A percentile compares a stretch with the other conserved stretches of the same genome.
Evolutionary conservation across 1,140 invertebrate genomes (phyloP).

Genomic region (Lucilia cuprina): DNA sequence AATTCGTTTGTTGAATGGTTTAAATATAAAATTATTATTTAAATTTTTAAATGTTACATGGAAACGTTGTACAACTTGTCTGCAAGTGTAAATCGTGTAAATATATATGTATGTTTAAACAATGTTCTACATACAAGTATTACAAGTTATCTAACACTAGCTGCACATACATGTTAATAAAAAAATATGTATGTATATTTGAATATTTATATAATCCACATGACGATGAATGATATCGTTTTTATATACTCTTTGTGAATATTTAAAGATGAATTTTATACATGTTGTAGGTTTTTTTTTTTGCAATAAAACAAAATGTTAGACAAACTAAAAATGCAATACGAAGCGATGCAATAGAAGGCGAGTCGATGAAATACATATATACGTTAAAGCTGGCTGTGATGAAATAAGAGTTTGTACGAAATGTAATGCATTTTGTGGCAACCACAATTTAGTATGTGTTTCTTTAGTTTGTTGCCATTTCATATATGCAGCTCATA

Average conservation of each 20-base stretch:
- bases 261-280: not conserved
- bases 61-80: not conserved
- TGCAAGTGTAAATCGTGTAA: not conserved
- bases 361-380: not conserved
- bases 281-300: not conserved
- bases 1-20: too few species aligned
- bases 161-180: not conserved
- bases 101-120: not conserved
- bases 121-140: not conserved
- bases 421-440: not conserved
- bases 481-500: not conserved
- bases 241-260: slow-evolving; percentile 9
- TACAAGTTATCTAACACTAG: not conserved
- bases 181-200: too few species aligned
- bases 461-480: not conserved
- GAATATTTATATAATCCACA: not conserved
- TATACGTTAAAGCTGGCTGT: not conserved
- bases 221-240: slow-evolving; percentile 14
- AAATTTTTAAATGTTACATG: not conserved
- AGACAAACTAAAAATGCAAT: not conserved
- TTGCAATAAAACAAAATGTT: not conserved
- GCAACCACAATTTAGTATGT: slow-evolving; percentile 6
- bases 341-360: not conserved
- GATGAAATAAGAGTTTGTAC: not conserved
- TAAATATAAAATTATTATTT: too few species aligned